Conservation (phyloP, 2,797 vertebrate genomes). For the Microchirus variegatus region DNA sequence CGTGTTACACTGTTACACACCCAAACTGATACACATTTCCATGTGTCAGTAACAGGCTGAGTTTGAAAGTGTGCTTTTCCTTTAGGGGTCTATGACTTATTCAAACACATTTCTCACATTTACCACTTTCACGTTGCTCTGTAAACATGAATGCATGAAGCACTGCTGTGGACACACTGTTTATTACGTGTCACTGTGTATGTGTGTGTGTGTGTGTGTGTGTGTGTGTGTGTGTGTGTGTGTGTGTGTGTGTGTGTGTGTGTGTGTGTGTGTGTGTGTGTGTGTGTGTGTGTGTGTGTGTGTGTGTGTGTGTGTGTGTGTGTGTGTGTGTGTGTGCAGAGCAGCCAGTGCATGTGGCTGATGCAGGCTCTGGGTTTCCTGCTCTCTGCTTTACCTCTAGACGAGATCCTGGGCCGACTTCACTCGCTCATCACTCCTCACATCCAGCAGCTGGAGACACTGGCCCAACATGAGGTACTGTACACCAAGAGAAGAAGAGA, state of each 20-base stretch:
- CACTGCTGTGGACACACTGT: slow-evolving; percentile 2
- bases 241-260: slow-evolving; percentile 45
- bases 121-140: background rate
- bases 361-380: slow-evolving; percentile 98
- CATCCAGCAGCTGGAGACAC: slow-evolving; percentile 91
- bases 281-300: slow-evolving; percentile 48
- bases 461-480: slow-evolving; percentile 89
- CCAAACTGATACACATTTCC: too few relatives aligned
- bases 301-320: slow-evolving; percentile 9
- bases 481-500: background rate
- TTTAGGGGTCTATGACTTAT: too few relatives aligned
- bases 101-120: too few relatives aligned
- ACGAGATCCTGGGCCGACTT: slow-evolving; percentile 91
- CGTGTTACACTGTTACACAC: too few relatives aligned
- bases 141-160: background rate
- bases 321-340: slow-evolving; percentile 79
- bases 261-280: slow-evolving; percentile 49
- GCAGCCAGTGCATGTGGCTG: slow-evolving; percentile 98
- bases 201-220: slow-evolving; percentile 45
- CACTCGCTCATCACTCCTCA: slow-evolving; percentile 93
- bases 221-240: slow-evolving; percentile 25
- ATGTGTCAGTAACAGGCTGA: too few relatives aligned
- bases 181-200: slow-evolving; percentile 18
- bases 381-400: slow-evolving; percentile 90
- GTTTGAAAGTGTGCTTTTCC: too few relatives aligned